Percentiles rank a stretch among this genome's conserved stretches.
These are phyloP conservation scores for Agrochola litura DNA, from an alignment of 2,888 invertebrate genomes.

Conservation along the genomic window DNA sequence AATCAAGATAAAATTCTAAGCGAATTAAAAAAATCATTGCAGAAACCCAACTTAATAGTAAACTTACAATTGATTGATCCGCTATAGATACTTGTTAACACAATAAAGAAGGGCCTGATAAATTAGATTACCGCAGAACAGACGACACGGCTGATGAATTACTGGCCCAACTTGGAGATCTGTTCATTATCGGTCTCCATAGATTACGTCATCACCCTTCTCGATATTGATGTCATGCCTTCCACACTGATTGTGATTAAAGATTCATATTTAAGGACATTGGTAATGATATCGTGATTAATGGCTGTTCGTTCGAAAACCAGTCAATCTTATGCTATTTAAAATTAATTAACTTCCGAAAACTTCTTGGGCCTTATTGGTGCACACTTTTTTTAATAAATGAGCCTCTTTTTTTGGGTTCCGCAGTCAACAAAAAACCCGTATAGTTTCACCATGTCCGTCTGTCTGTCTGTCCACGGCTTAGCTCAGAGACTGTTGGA, in stretches of 20 bases:
- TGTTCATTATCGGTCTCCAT: slow-evolving; percentile 61
- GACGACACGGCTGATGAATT: slow-evolving; percentile 64
- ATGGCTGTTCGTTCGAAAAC: neutral
- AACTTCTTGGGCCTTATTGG: too few species aligned
- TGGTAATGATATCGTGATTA: slow-evolving; percentile 4
- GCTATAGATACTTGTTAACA: slow-evolving; percentile 54
- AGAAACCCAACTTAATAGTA: slow-evolving; percentile 22
- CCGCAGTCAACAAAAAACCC: too few species aligned
- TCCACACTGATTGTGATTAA: slow-evolving; percentile 39
- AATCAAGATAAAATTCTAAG: too few species aligned
- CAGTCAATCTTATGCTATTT: too few species aligned
- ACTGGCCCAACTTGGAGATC: slow-evolving; percentile 57
- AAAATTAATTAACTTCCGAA: too few species aligned
- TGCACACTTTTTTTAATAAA: too few species aligned
- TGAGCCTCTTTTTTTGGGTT: too few species aligned
- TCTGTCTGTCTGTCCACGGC: too few species aligned
- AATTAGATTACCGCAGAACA: slow-evolving; percentile 58
- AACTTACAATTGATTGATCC: slow-evolving; percentile 54
- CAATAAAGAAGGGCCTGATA: slow-evolving; percentile 50
- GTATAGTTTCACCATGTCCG: too few species aligned
- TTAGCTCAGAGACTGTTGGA: too few species aligned
- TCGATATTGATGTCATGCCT: slow-evolving; percentile 45
- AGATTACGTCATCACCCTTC: slow-evolving; percentile 56
- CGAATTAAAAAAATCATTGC: slow-evolving; percentile 4
- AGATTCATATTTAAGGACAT: slow-evolving; percentile 28